phyloP scores from a whole-genome alignment of 1,140 invertebrate species.

The Tenebrio molitor region DNA sequence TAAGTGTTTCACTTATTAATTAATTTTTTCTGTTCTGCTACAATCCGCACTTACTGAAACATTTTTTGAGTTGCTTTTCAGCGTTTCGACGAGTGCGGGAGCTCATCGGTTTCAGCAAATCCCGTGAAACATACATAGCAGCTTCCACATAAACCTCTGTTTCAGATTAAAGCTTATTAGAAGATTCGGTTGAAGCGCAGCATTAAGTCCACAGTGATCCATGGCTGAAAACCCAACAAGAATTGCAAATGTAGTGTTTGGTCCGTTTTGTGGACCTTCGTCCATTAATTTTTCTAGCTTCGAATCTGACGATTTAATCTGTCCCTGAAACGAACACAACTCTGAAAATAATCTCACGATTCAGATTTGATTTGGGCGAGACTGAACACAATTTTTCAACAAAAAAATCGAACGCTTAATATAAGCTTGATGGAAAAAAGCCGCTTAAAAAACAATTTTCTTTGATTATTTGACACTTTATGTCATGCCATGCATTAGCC shows the following conservation, averaged over 20 bases:
- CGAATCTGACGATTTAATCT: neutral
- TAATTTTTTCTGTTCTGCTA: too few species aligned
- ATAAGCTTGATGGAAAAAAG: neutral
- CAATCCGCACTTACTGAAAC: too few species aligned
- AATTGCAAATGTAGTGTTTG: neutral
- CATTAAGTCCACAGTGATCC: constrained; percentile 11
- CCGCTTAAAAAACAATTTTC: neutral
- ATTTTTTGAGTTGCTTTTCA: too few species aligned
- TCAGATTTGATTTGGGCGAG: neutral
- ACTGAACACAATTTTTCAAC: neutral
- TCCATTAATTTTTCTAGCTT: neutral
- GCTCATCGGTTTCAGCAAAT: constrained; percentile 26
- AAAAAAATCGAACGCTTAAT: neutral
- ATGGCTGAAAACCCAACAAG: neutral
- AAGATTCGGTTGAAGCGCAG: neutral
- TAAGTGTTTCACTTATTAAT: too few species aligned
- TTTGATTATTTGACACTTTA: constrained; percentile 14
- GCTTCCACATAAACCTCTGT: constrained; percentile 22
- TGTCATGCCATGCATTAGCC: constrained; percentile 11
- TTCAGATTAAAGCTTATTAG: constrained; percentile 29
- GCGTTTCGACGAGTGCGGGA: neutral
- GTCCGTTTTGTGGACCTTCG: neutral
- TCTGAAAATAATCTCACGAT: constrained; percentile 2
- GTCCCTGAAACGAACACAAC: too few species aligned
- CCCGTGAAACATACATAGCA: constrained; percentile 10